Conservation (phyloP, 2,888 invertebrate species). For the Netelia melanura region DNA sequence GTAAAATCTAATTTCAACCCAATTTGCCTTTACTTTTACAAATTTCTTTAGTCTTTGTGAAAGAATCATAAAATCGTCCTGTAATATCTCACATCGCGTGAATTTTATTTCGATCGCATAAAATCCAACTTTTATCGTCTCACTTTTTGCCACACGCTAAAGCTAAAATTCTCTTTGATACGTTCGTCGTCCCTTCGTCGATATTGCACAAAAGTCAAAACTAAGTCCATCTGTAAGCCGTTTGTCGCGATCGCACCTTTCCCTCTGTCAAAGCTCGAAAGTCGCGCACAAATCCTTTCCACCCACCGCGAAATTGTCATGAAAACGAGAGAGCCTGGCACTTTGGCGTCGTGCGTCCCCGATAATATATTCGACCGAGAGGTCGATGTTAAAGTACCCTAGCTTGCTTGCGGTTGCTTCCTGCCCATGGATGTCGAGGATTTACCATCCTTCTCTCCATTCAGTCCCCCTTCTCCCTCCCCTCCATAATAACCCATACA, state of each 20-base stretch:
- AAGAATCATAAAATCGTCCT: too few species aligned
- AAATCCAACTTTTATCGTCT: too few species aligned
- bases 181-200: slow-evolving; percentile 18
- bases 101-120: too few species aligned
- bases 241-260: slow-evolving; percentile 6
- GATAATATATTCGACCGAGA: slow-evolving; percentile 60
- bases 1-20: neutral
- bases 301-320: slow-evolving; percentile 52
- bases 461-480: too few species aligned
- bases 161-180: neutral
- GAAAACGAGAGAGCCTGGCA: slow-evolving; percentile 41
- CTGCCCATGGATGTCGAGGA: slow-evolving; percentile 24
- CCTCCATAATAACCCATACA: neutral
- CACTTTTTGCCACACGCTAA: too few species aligned
- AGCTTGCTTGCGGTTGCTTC: slow-evolving; percentile 32
- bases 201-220: slow-evolving; percentile 28
- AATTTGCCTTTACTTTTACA: slow-evolving; percentile 5
- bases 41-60: neutral
- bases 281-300: slow-evolving; percentile 28
- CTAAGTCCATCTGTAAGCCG: neutral
- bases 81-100: too few species aligned
- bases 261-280: slow-evolving; percentile 1
- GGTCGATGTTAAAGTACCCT: slow-evolving; percentile 57
- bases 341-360: slow-evolving; percentile 28
- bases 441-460: slow-evolving; percentile 9